Percentiles rank a stretch among this genome's conserved stretches.
phyloP scores from a whole-genome alignment of 2,113 vertebrate species.

The Haemorhous mexicanus region DNA sequence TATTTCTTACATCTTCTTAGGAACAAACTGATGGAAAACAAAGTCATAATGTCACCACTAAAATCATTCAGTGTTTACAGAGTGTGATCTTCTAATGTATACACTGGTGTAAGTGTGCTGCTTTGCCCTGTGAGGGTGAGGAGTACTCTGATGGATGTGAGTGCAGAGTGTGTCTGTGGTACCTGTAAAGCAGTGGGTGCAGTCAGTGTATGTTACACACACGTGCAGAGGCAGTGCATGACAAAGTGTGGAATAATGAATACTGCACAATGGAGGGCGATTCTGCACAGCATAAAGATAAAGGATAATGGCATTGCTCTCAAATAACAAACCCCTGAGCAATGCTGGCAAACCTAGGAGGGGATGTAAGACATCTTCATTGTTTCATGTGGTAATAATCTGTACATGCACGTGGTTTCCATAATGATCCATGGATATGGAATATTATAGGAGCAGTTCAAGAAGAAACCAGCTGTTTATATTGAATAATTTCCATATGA shows the following conservation, averaged over 20 bases:
- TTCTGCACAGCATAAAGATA: not conserved
- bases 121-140: not conserved
- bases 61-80: not conserved
- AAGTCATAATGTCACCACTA: not conserved
- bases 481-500: not conserved
- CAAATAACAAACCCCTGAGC: conserved; percentile 1
- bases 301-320: not conserved
- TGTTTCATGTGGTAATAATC: not conserved
- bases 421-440: not conserved
- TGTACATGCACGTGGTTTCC: not conserved
- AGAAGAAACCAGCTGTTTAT: conserved; percentile 3
- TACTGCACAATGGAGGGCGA: not conserved
- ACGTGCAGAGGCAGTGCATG: not conserved
- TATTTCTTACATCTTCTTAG: not conserved
- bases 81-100: not conserved
- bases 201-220: not conserved
- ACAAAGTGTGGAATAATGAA: not conserved
- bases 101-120: not conserved
- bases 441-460: not conserved
- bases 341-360: not conserved
- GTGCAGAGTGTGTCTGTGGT: not conserved
- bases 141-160: not conserved
- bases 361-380: not conserved
- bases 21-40: not conserved
- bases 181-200: not conserved